Base-by-base conservation (phyloP, 1,140 invertebrate genomes). In the Belonocnema kinseyi region DNA sequence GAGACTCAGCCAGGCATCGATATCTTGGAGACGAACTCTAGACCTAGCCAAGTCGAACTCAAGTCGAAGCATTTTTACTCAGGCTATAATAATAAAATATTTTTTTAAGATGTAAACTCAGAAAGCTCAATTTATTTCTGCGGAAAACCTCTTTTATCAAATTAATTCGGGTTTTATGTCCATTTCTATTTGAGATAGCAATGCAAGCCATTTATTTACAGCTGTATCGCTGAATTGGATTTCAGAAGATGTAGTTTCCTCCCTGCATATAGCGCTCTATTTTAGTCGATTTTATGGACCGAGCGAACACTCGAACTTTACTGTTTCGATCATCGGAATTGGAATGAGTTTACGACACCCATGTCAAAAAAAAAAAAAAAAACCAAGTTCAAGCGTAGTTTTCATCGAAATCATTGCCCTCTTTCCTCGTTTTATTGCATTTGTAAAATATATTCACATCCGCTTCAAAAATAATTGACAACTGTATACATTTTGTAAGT, bases 301-400 rank as follows among this genome's bases (percentile, higher is more conserved):
- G 14, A 66, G 13, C 26, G 26, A n/a, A 46, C 7, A 26, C 26
- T 66, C 7, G 40, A 16, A 66, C 61, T 66, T 66, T 66, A 66
- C 26, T 56, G 70, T 73, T 70, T 78, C 72, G 72, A 54, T 80
- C 17, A 74, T 77, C 21, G 71, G 46, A 56, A 72, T 40, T 78
- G 74, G 51, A 81, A 76, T 74, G 76, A 78, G 74, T 76, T 80
- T 80, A 76, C 76, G 76, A 52, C 21, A 50, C 53, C 19, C 70
- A 51, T 50, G 26, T 40, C 52, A 17, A 58, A 73, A 77, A 76
- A 75, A n/a, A n/a, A 46, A 17, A 58, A 73, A 77, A 71, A 76
- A 61, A 72, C 17, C 50, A 56, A 71, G 46, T 21, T 52, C 50
- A 52, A 75, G 21, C 16, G 70, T 16, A n/a, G 78, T 40, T 76